These are phyloP conservation scores for Drosophila melanosoma DNA, from an alignment of 2,888 invertebrate species.

Conservation along the genomic window DNA sequence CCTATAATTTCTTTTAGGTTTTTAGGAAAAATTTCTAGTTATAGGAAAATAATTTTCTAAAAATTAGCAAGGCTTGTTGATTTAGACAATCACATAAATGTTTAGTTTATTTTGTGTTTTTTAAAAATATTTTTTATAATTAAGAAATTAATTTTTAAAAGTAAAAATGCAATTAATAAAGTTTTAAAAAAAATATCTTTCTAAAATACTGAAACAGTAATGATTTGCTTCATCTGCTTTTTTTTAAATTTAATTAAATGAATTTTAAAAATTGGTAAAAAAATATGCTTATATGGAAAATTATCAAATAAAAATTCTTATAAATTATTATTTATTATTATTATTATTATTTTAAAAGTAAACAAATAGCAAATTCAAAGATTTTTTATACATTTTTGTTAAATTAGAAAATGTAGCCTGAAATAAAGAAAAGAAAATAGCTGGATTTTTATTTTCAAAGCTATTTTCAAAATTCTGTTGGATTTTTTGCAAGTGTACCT, in stretches of 20 bases:
- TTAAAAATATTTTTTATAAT: too few species aligned
- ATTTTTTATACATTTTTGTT: too few species aligned
- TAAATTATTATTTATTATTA: too few species aligned
- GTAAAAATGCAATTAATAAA: too few species aligned
- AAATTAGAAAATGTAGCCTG: not conserved
- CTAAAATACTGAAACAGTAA: too few species aligned
- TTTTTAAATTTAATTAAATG: not conserved
- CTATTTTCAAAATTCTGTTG: not conserved
- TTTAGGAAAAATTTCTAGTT: not conserved
- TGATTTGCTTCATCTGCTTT: fast-evolving
- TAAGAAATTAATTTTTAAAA: too few species aligned
- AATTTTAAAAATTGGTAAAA: fast-evolving
- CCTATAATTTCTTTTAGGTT: fast-evolving
- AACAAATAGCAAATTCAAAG: not conserved
- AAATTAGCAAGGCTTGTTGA: not conserved
- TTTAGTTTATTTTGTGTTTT: too few species aligned
- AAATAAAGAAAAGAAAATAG: not conserved
- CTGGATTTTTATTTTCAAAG: fast-evolving
- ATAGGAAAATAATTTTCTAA: not conserved
- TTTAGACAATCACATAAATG: too few species aligned
- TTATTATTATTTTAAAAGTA: too few species aligned
- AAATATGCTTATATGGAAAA: not conserved
- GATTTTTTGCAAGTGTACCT: not conserved
- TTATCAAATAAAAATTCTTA: not conserved
- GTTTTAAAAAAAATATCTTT: too few species aligned